These are phyloP conservation scores for Icerya purchasi DNA, from an alignment of 2,888 invertebrate genomes.

Conservation along the genomic window DNA sequence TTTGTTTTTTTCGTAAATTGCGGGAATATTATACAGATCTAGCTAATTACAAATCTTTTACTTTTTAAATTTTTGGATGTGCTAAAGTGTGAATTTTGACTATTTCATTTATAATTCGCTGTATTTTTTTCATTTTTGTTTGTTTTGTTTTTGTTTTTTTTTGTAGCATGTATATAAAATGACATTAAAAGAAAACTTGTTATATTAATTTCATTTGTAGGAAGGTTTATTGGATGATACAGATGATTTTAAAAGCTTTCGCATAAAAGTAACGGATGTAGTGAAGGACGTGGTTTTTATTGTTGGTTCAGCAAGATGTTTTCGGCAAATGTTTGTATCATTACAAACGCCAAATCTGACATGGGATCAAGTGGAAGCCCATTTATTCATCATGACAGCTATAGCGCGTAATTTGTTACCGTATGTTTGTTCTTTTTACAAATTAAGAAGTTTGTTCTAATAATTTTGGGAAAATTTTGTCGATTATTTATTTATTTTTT, in stretches of 20 bases:
- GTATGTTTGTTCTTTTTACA: constrained; percentile 39
- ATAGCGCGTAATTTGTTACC: constrained; percentile 86
- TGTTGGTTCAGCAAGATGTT: constrained; percentile 76
- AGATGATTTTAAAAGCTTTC: constrained; percentile 67
- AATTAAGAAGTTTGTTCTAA: no score
- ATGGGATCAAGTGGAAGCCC: constrained; percentile 87
- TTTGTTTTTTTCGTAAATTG: no score
- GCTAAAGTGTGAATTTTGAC: no score
- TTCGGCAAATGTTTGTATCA: constrained; percentile 68
- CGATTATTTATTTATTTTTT: no score
- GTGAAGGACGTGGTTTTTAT: constrained; percentile 94
- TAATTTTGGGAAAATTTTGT: no score
- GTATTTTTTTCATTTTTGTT: constrained; percentile 6
- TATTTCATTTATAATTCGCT: no score
- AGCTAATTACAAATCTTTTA: no score
- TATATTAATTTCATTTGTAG: constrained; percentile 21
- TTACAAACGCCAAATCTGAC: constrained; percentile 44
- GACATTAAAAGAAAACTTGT: no score
- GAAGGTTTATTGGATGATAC: constrained; percentile 61
- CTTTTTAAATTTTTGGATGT: no score
- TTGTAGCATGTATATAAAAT: constrained; percentile 1
- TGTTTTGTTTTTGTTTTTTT: background rate
- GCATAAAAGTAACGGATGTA: constrained; percentile 70
- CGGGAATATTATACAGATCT: no score
- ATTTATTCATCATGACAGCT: constrained; percentile 83